Percentiles rank a stretch among this genome's conserved stretches.
These are phyloP conservation scores for Drosophila emarginata DNA, from an alignment of 2,888 invertebrate species.

Conservation along the genomic window DNA sequence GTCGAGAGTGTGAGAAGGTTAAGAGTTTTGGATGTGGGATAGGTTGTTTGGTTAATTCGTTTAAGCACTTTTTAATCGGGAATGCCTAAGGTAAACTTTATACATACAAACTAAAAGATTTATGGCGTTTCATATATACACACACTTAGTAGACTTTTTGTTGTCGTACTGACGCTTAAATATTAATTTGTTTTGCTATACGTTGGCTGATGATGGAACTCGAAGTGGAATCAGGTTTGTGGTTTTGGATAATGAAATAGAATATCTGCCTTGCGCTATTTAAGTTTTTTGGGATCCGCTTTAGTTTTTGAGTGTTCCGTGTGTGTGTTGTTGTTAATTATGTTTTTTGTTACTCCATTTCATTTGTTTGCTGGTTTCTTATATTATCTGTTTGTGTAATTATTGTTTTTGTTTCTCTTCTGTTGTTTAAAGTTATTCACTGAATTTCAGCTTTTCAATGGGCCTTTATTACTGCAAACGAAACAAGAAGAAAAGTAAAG, in stretches of 20 bases:
- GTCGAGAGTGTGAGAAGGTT: slow-evolving; percentile 10
- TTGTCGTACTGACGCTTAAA: slow-evolving; percentile 57
- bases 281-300: slow-evolving; percentile 15
- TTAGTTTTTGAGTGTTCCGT: slow-evolving; percentile 3
- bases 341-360: slow-evolving; percentile 45
- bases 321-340: slow-evolving; percentile 31
- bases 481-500: slow-evolving; percentile 45
- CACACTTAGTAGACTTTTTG: slow-evolving; percentile 44
- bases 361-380: slow-evolving; percentile 45
- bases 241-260: slow-evolving; percentile 9
- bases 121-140: slow-evolving; percentile 64
- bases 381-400: slow-evolving; percentile 69
- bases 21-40: not conserved
- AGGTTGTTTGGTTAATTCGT: slow-evolving; percentile 9
- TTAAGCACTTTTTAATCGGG: slow-evolving; percentile 33
- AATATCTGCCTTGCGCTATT: not conserved
- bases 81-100: slow-evolving; percentile 65
- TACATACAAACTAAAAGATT: slow-evolving; percentile 65
- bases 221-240: not conserved
- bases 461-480: slow-evolving; percentile 80
- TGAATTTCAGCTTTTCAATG: slow-evolving; percentile 82
- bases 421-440: slow-evolving; percentile 72
- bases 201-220: not conserved
- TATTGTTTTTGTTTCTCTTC: slow-evolving; percentile 74
- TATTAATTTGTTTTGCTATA: slow-evolving; percentile 41